Evolutionary conservation across 2,797 vertebrate species (phyloP), one percentile per base, ranked within the genome.

Genomic region (Argya squamiceps): DNA sequence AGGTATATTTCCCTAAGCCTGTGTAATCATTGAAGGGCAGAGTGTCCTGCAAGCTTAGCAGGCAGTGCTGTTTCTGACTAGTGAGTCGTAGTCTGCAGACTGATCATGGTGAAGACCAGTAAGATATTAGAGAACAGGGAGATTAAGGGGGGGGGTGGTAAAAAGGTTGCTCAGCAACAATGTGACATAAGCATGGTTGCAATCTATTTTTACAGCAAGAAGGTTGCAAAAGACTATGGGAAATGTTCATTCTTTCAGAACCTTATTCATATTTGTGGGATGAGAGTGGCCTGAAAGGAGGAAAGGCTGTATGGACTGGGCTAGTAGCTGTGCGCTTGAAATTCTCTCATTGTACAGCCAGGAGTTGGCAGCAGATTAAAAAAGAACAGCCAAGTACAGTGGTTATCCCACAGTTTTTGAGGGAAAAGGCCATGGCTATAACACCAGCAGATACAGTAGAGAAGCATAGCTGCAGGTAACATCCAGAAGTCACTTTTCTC

Each of bases 131-230:
- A 79, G 86, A 95, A 89, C 52, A 22, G 80, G 62, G 93, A 96
- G 94, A 91, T 92, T 87, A 52, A 74, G 23, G 49, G 43, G 10
- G 10, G 7, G 16, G 7, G 29, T 41, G 41, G 14, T 19, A n/a
- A 34, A 24, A 41, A 93, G 88, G 97, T 98, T 97, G 97, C 97
- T 89, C 89, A 95, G 97, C 97, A 98, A 97, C 97, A 95, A 14
- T 4, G n/a, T 95, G 96, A 96, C 69, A 67, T 95, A 70, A 97
- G 94, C 96, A 91, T 84, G 82, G 77, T 94, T 93, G 71, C 79
- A 68, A 90, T 96, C 94, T 97, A 97, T 97, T 98, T 98, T 98
- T 98, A 95, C 78, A 88, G 56, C n/a, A 73, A 75, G 94, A 96
- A 92, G 95, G 79, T 93, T 95, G 93, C 88, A 85, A 88, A 89